Evolutionary conservation across 2,797 vertebrate genomes (phyloP).

Genomic region (Nasua narica): DNA sequence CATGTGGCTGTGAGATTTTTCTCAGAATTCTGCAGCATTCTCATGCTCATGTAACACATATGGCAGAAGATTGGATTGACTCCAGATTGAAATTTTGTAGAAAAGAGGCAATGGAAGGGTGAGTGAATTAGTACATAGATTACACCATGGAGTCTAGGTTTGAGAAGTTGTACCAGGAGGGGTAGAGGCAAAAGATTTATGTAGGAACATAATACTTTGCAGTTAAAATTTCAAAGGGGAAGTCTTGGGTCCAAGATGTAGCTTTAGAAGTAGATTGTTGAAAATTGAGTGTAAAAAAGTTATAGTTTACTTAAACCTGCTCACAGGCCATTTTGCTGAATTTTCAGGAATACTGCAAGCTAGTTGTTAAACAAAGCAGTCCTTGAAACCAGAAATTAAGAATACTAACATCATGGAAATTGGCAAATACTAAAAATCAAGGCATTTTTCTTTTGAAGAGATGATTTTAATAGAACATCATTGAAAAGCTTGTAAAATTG

Average conservation of each 20-base stretch:
- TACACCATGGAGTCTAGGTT: neutral
- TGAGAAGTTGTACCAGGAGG: neutral
- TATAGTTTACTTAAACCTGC: neutral
- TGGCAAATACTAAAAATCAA: neutral
- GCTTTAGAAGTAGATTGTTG: neutral
- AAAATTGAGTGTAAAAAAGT: neutral
- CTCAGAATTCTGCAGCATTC: neutral
- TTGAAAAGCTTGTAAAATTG: neutral
- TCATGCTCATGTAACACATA: neutral
- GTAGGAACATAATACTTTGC: neutral
- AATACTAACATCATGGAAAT: neutral
- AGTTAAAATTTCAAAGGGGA: neutral
- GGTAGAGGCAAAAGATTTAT: neutral
- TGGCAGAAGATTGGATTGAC: neutral
- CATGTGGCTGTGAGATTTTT: neutral
- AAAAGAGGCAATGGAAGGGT: neutral
- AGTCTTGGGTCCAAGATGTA: neutral
- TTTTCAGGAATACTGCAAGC: neutral
- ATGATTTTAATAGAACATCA: neutral
- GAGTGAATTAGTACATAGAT: neutral
- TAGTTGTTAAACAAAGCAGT: neutral
- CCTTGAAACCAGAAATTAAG: neutral
- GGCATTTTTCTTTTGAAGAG: neutral
- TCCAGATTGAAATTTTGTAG: neutral
- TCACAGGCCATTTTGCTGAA: neutral